Evolutionary conservation across 1,140 invertebrate genomes (phyloP), one percentile per base, ranked within the genome.

Genomic region (Vollenhovia emeryi): DNA sequence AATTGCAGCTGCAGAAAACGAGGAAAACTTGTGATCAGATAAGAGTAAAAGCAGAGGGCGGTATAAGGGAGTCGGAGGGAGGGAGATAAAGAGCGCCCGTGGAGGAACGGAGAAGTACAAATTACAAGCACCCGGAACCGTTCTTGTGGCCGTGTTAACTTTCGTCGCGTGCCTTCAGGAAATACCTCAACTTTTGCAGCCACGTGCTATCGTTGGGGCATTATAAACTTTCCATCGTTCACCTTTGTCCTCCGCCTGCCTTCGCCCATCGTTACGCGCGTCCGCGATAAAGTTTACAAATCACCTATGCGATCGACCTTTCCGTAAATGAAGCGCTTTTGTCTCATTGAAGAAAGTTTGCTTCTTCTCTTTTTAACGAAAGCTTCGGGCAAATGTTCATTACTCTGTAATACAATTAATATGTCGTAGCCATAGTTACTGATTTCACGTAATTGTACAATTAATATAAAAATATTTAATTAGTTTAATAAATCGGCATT

Each of bases 241-340:
- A 71, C 69, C 73, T 50, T 80, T 84, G 85, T 75, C 74, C 86
- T 68, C 59, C 55, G 85, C 52, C 43, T 89, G 27, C 24, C 48
- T 74, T 45, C 43, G 40, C 11, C 78, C 36, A 64, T 73, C 43
- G 30, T 88, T 86, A 60, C 82, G 86, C 69, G 68, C 84, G 43
- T 68, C 15, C 45, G 24, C 55, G 48, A 78, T 60, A 24, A 86
- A 74, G 69, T 84, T 89, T 68, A 36, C 66, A 15, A 45, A 50
- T 48, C 27, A 68, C 24, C 36, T 55, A 36, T 52, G 40, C 24
- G 69, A 57, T 80, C 45, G n/a, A 64, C 1, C 1, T 68, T 75
- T 89, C 85, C 40, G 93, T 92, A 78, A 93, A 89, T 64, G 90
- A 96, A 91, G 11, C n/a, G 6, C 30, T 43, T 45, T 36, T 59